Base-by-base conservation (phyloP, 1,140 invertebrate species). In the Drosophila athabasca region DNA sequence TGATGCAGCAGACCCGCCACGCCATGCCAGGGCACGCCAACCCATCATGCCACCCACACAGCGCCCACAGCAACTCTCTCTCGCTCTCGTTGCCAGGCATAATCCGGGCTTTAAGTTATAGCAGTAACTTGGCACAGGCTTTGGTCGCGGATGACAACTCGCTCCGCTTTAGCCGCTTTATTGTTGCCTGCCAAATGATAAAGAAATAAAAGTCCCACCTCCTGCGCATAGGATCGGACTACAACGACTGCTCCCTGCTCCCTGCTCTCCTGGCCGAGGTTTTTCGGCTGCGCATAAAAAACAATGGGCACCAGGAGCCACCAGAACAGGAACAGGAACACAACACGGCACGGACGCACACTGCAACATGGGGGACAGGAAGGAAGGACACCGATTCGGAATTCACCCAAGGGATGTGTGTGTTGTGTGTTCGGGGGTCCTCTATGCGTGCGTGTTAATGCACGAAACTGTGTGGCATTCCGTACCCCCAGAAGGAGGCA, bases 401-500 rank as follows among this genome's bases (percentile, higher is more conserved):
- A 87, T 85, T 77, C 82, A 78, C 46, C 71, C 61, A 75, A 69
- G 45, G 60, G 58, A 82, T 60, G 43, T 49, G 55, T 49, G 35
- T 57, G 43, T 19, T 53, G 44, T 57, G 46, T 49, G 59, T 62
- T 49, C 46, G 6, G 7, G 45, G 44, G 26, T 9, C 46, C 66
- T 67, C 78, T 69, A 41, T 84, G 82, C 82, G 83, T 87, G 82
- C 75, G 82, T 87, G 82, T 88, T 87, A 87, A 87, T 87, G 82
- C 83, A 88, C 82, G 74, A 85, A 85, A 77, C 82, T 19, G 17
- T 76, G 82, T 78, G 78, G 75, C 72, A 60, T 62, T 43, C 43
- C 64, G 39, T 45, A 46, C 44, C 49, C 9, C 19, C 6, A 19
- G 17, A 8, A 17, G 3, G 19, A 31, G 15, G 17, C 31, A 35